Conservation (phyloP, 1,140 invertebrate species). For the Zaprionus ghesquierei region DNA sequence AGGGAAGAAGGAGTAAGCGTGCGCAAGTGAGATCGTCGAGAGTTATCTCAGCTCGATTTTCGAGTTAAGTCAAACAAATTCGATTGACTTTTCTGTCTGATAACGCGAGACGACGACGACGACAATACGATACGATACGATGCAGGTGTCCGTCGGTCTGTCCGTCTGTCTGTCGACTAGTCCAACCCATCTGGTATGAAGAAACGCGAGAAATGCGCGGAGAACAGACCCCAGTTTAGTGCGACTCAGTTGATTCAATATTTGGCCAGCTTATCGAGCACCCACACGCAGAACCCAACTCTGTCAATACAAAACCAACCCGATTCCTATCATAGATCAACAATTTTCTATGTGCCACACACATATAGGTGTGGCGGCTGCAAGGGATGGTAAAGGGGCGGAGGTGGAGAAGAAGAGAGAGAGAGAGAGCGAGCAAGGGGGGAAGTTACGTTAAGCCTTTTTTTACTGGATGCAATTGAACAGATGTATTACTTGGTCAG, state of each 20-base stretch:
- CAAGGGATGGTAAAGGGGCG: not conserved
- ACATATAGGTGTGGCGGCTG: not conserved
- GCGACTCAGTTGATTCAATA: slow-evolving; percentile 53
- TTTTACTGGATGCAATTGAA: slow-evolving; percentile 8
- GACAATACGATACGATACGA: not conserved
- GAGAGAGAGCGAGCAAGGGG: too few relatives aligned
- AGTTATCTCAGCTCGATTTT: slow-evolving; percentile 15
- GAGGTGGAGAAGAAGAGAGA: not conserved
- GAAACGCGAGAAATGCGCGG: not conserved
- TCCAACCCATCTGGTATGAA: slow-evolving; percentile 21
- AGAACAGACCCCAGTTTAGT: slow-evolving; percentile 9
- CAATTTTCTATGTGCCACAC: slow-evolving; percentile 18
- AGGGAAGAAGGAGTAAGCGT: not conserved
- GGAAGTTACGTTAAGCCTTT: slow-evolving; percentile 30
- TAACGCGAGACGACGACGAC: slow-evolving; percentile 15
- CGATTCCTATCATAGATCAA: slow-evolving; percentile 45
- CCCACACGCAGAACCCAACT: slow-evolving; percentile 42
- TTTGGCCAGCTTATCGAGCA: slow-evolving; percentile 66
- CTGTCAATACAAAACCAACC: slow-evolving; percentile 16
- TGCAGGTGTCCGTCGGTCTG: slow-evolving; percentile 40
- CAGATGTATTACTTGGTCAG: slow-evolving; percentile 6
- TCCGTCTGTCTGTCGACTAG: not conserved
- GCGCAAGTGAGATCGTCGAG: not conserved
- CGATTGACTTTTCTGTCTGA: slow-evolving; percentile 54
- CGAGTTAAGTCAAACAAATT: slow-evolving; percentile 44